Percentiles rank a stretch among this genome's conserved stretches.
Evolutionary conservation across 2,888 invertebrate genomes (phyloP).

Genomic region (Melieria picta): DNA sequence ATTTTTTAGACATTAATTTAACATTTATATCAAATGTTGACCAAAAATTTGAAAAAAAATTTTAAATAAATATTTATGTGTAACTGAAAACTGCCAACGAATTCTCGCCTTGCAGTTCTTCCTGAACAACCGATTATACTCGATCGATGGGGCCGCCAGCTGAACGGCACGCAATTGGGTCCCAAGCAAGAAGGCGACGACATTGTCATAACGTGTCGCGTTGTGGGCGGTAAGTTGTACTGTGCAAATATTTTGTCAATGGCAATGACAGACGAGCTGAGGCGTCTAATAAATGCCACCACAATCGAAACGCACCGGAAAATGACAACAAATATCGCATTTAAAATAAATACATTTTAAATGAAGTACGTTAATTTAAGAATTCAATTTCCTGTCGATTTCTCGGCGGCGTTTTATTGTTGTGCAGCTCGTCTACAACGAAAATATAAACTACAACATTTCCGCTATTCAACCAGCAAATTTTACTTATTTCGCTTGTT

Average conservation of each 20-base stretch:
- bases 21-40: no score
- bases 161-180: slow-evolving; percentile 82
- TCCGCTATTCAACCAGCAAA: slow-evolving; percentile 16
- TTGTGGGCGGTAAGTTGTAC: slow-evolving; percentile 79
- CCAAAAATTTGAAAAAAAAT: no score
- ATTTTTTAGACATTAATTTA: no score
- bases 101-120: slow-evolving; percentile 73
- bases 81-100: not conserved
- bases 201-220: slow-evolving; percentile 84
- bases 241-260: not conserved
- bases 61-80: not conserved
- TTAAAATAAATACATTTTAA: not conserved
- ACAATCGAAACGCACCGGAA: not conserved
- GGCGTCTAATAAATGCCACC: not conserved
- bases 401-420: slow-evolving; percentile 55
- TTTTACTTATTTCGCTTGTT: not conserved
- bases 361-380: slow-evolving; percentile 28
- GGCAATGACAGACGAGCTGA: not conserved
- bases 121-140: slow-evolving; percentile 87
- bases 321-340: not conserved
- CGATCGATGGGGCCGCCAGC: slow-evolving; percentile 84
- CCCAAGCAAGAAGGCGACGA: slow-evolving; percentile 89
- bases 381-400: slow-evolving; percentile 53
- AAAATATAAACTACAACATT: not conserved
- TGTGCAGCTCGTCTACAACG: slow-evolving; percentile 11